phyloP scores from a whole-genome alignment of 2,888 invertebrate genomes.

The Subacronicta megacephala region DNA sequence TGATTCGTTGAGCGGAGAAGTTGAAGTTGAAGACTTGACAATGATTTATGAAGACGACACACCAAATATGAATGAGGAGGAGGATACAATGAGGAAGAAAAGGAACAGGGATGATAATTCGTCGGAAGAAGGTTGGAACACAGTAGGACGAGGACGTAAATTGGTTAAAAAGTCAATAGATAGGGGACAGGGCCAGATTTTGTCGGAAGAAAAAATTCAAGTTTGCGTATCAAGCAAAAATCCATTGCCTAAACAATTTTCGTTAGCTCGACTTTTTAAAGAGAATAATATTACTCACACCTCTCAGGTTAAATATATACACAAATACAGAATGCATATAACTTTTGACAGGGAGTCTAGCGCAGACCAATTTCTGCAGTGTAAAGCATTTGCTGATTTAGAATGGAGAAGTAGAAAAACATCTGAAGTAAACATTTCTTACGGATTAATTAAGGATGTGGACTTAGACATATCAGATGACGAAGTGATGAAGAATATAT shows the following conservation, averaged over 20 bases:
- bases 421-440: not conserved
- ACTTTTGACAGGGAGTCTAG: not conserved
- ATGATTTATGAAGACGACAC: conserved; percentile 2
- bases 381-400: not conserved
- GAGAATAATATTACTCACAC: conserved; percentile 1
- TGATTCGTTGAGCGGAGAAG: too few species aligned
- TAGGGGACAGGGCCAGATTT: too few species aligned
- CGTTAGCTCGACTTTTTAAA: not conserved
- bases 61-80: not conserved
- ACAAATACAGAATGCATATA: not conserved
- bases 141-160: conserved; percentile 1
- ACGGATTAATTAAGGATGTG: not conserved
- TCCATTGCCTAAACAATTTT: not conserved
- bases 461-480: not conserved
- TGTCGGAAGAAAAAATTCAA: not conserved
- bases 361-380: not conserved
- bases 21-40: too few species aligned
- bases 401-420: not conserved
- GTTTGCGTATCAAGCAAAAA: not conserved
- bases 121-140: conserved; percentile 1
- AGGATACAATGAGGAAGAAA: not conserved
- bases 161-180: too few species aligned
- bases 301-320: not conserved
- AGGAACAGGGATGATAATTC: conserved; percentile 3
- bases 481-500: not conserved